phyloP scores from a whole-genome alignment of 2,797 vertebrate genomes.

The Ctenopoma kingsleyae region DNA sequence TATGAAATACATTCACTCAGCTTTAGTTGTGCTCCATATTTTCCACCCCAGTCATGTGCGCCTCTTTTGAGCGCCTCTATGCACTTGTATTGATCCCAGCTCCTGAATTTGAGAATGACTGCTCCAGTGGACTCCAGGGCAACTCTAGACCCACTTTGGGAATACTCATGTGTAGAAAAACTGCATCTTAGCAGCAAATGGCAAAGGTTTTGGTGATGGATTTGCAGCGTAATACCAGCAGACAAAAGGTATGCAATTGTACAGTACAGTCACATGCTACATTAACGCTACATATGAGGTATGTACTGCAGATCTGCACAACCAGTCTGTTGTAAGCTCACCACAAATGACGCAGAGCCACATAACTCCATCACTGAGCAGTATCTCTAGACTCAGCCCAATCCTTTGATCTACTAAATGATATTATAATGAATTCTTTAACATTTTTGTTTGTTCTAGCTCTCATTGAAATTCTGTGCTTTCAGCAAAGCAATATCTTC shows the following conservation, averaged over 20 bases:
- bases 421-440: conserved; percentile 74
- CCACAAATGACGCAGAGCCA: conserved; percentile 21
- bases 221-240: no score
- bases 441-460: conserved; percentile 62
- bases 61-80: not conserved
- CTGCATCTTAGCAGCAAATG: no score
- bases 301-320: not conserved
- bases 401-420: conserved; percentile 76
- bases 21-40: not conserved
- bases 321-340: not conserved
- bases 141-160: not conserved
- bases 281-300: not conserved
- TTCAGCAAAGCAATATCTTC: conserved; percentile 76
- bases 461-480: conserved; percentile 75
- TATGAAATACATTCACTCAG: conserved; percentile 1
- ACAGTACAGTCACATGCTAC: not conserved
- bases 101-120: not conserved
- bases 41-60: no score
- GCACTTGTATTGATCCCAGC: not conserved
- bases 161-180: no score
- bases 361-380: conserved; percentile 16
- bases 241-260: not conserved
- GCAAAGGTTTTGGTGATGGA: no score
- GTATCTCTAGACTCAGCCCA: conserved; percentile 33
- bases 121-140: not conserved